Evolutionary conservation across 2,113 vertebrate genomes (phyloP), one percentile per base, ranked within the genome.

Genomic region (Urocolius indicus): DNA sequence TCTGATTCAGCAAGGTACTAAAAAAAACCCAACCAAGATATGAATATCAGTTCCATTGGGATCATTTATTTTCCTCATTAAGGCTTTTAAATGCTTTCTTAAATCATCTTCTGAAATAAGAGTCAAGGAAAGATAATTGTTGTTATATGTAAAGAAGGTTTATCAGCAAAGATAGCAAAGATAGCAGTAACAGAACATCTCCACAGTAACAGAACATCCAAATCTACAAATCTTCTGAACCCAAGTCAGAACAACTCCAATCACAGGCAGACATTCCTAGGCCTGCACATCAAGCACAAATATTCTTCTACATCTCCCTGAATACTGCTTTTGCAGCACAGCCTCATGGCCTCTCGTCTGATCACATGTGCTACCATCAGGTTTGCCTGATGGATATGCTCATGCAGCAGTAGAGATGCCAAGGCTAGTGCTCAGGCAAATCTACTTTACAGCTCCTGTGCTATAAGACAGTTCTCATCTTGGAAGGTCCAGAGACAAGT

Each of bases 21-120:
- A 85, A 59, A 71, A 67, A 76, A 45, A 65, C 9, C 38, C 38
- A 71, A 79, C 69, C 27, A 10, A 43, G 3, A 68, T 63, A 66
- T 74, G 61, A 10, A 0, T 89, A 89, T 68, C 74, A 36, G 23
- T 72, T 82, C 69, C 74, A 48, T 5, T 72, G 77, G 62, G 67
- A 83, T 73, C 82, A 80, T 92, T 89, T 92, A 78, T 45, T 75
- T 38, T 78, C 73, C n/a, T 93, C 81, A 49, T 87, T 95, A 92
- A 84, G 32, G 41, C 43, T 72, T n/a, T 89, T 61, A 94, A 89
- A 63, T 34, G 19, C 32, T 74, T 92, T 63, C 86, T 89, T 92
- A 81, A 92, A 84, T 89, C 24, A 61, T 78, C 34, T 46, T 49
- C 75, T 92, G 55, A 68, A 92, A 74, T 63, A 90, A 51, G 7